Evolutionary conservation across 2,888 invertebrate species (phyloP), one percentile per base, ranked within the genome.

Genomic region (Megalurothrips usitatus): DNA sequence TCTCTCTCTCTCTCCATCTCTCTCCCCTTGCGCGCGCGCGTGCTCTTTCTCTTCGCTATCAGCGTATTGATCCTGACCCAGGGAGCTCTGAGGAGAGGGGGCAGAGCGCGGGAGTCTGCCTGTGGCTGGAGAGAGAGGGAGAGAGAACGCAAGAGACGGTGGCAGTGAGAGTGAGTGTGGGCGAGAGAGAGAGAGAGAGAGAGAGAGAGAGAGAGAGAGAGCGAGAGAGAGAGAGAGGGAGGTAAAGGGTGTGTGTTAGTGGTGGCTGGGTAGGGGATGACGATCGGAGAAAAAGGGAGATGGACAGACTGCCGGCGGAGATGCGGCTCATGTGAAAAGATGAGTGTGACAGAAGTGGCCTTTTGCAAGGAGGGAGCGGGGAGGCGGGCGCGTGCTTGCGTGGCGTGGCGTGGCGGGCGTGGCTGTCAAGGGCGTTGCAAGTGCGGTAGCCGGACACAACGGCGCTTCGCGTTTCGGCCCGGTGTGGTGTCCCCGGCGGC

Each of bases 81-180:
- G 28, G 68, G 82, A 82, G 83, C 79, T 80, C 79, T 79, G 63
- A 84, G 85, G 84, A 84, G 84, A 84, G 85, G 84, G 83, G 80
- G 84, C 3, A 43, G 34, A 43, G 34, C 68, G 79, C 80, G 83
- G 80, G 81, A 58, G 81, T 63, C 81, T 79, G 82, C 48, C 81
- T 79, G 63, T 52, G 63, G 80, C n/a, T 49, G 48, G 68, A 63
- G 26, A 23, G 79, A 79, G 17, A 78, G 83, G 82, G 81, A 80
- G 83, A 80, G 83, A 81, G 78, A 82, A 80, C 81, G 81, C 82
- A 82, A 83, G 83, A 81, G 82, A 83, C 81, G 81, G 83, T 82
- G 81, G 34, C 75, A 79, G 80, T 34, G 79, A 81, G 75, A 80
- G 82, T 81, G 84, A 83, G 84, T 83, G 82, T 80, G 82, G 82